phyloP scores from a whole-genome alignment of 2,888 invertebrate genomes.

The Zygogramma bicolorata region DNA sequence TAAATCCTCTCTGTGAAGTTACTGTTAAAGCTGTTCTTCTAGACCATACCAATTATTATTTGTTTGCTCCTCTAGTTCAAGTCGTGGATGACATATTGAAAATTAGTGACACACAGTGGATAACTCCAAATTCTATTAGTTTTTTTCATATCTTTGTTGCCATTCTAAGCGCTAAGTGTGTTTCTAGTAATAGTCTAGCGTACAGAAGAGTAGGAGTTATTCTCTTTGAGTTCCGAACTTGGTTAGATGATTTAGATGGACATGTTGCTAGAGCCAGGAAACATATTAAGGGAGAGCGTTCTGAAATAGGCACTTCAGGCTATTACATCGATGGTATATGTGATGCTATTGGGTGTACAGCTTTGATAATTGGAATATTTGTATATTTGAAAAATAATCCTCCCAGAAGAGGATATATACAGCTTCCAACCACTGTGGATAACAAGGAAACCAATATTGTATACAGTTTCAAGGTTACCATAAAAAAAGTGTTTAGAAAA shows the following conservation, averaged over 20 bases:
- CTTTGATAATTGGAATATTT: slow-evolving; percentile 78
- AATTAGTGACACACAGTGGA: slow-evolving; percentile 65
- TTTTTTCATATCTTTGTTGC: slow-evolving; percentile 84
- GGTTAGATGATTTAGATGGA: slow-evolving; percentile 88
- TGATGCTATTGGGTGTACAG: slow-evolving; percentile 82
- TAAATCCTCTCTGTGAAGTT: slow-evolving; percentile 83
- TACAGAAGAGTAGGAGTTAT: slow-evolving; percentile 80
- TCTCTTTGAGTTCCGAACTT: slow-evolving; percentile 84
- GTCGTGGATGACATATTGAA: slow-evolving; percentile 75
- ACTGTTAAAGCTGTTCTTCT: slow-evolving; percentile 87
- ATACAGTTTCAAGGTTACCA: slow-evolving; percentile 77
- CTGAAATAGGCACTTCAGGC: slow-evolving; percentile 84
- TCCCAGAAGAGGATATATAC: slow-evolving; percentile 79
- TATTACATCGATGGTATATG: slow-evolving; percentile 88
- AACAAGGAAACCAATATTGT: slow-evolving; percentile 70
- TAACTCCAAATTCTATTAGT: slow-evolving; percentile 89
- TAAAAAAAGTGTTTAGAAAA: slow-evolving; percentile 75
- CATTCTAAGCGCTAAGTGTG: slow-evolving; percentile 78
- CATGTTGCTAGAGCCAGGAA: slow-evolving; percentile 84
- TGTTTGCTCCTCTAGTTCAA: slow-evolving; percentile 84
- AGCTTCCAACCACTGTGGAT: slow-evolving; percentile 71
- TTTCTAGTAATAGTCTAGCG: slow-evolving; percentile 79
- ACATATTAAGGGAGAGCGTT: slow-evolving; percentile 81
- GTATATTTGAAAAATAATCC: slow-evolving; percentile 80
- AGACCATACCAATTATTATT: slow-evolving; percentile 87